Evolutionary conservation across 2,888 invertebrate species (phyloP), one percentile per base, ranked within the genome.

Genomic region (Trichacis sp.): DNA sequence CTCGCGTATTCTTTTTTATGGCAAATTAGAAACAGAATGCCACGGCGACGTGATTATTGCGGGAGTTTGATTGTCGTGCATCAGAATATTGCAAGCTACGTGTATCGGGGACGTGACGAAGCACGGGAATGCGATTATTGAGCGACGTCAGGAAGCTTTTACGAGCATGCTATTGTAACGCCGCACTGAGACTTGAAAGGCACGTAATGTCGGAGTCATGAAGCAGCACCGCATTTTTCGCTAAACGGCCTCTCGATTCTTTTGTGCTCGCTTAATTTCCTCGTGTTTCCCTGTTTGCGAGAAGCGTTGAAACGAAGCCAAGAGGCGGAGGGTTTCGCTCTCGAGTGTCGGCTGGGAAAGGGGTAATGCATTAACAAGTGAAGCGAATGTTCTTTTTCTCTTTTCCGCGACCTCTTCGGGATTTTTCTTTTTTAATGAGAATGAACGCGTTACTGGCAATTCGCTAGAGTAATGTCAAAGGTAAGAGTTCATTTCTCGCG

Each of bases 71-170:
- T n/a, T 9, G 33, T 33, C 33, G 24, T 24, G 24, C 8, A 33
- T 33, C n/a, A 2, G n/a, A n/a, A 33, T n/a, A 9, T 33, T 3
- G n/a, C 9, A 33, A 24, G 24, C 8, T n/a, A n/a, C n/a, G 8
- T n/a, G n/a, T n/a, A 33, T 33, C n/a, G 42, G 42, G 42, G 42
- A 42, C 42, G 18, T 17, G 42, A 14, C 18, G 15, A 17, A 42
- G 17, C 18, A 14, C 43, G 43, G 43, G 18, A 43, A 43, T 43
- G 43, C 18, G 17, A 43, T 43, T 43, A 43, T 43, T 43, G 43
- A 43, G 19, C 43, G 18, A 17, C 19, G 18, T 19, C 19, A 18
- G 43, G 19, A 43, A 43, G 43, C 43, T 43, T 43, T 43, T 43
- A 43, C 18, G 43, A 43, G 43, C 14, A 1, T 19, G 43, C 43